Evolutionary conservation across 2,113 vertebrate genomes (phyloP).

Genomic region (Trematomus loennbergii): DNA sequence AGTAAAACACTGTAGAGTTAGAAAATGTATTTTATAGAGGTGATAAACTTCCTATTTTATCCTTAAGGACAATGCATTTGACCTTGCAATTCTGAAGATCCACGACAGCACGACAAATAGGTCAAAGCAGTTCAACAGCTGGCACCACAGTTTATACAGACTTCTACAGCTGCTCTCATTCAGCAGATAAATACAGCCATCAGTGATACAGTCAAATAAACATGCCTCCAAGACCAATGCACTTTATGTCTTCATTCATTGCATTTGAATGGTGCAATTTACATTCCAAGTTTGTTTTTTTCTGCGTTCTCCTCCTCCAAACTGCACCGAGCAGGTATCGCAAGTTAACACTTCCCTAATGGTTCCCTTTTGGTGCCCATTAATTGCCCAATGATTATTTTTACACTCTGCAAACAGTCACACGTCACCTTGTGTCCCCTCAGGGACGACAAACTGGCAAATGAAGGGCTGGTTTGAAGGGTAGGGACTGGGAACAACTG

Average conservation of each 20-base stretch:
- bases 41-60: conserved; percentile 1
- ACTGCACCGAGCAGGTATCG: conserved; percentile 28
- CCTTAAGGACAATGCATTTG: conserved; percentile 8
- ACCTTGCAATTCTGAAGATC: conserved; percentile 1
- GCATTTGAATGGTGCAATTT: conserved; percentile 56
- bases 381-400: conserved; percentile 80
- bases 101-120: conserved; percentile 29
- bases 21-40: not conserved
- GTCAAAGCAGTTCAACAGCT: conserved; percentile 64
- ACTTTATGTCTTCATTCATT: conserved; percentile 38
- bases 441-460: conserved; percentile 35
- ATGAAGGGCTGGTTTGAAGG: conserved; percentile 2
- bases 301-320: conserved; percentile 16
- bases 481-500: not conserved
- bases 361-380: conserved; percentile 80
- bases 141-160: conserved; percentile 33
- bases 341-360: conserved; percentile 74
- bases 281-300: conserved; percentile 66
- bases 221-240: conserved; percentile 26
- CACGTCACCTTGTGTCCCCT: conserved; percentile 78
- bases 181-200: conserved; percentile 54
- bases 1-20: not conserved
- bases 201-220: conserved; percentile 61
- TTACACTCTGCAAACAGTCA: conserved; percentile 77
- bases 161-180: conserved; percentile 59